Base-by-base conservation (phyloP, 1,140 invertebrate genomes). In the Nilaparvata lugens region DNA sequence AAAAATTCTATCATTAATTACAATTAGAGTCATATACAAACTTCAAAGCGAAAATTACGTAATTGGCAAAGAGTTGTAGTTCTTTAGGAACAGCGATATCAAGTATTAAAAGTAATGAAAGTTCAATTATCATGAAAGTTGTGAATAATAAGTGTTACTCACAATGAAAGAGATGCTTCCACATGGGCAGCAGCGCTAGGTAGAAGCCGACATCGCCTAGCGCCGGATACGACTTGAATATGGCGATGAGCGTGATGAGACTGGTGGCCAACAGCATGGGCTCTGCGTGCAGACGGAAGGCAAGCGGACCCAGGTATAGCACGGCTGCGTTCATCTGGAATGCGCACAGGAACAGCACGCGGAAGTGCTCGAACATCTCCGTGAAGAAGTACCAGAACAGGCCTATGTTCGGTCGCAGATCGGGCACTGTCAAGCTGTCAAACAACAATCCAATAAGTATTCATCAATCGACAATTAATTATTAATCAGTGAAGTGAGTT, bases 381-480 rank as follows among this genome's bases (percentile, higher is more conserved):
- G 94, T 97, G 71, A 99, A 99, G 73, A 99, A 99, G 73, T 99
- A 99, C 97, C 97, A 99, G 73, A 97, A 99, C 0, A 99, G 76
- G 2, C 97, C 97, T 69, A 97, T 91, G 71, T 98, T 99, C 21
- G 97, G 97, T 65, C 92, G 89, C 51, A 98, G 77, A 77, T 99
- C 95, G 21, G 92, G 91, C 19, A 97, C 92, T 51, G 82, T 83
- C 56, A 91, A 79, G 71, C 86, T 88, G 75, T n/a, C n/a, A n/a
- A n/a, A n/a, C n/a, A n/a, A n/a, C n/a, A n/a, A n/a, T n/a, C n/a
- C n/a, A n/a, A n/a, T n/a, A n/a, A n/a, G n/a, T n/a, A n/a, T n/a
- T n/a, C n/a, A n/a, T n/a, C n/a, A n/a, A n/a, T n/a, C n/a, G n/a
- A n/a, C n/a, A n/a, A n/a, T n/a, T n/a, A n/a, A n/a, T n/a, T n/a